phyloP scores from a whole-genome alignment of 2,797 vertebrate species.

The Bryconaethiops microstoma region DNA sequence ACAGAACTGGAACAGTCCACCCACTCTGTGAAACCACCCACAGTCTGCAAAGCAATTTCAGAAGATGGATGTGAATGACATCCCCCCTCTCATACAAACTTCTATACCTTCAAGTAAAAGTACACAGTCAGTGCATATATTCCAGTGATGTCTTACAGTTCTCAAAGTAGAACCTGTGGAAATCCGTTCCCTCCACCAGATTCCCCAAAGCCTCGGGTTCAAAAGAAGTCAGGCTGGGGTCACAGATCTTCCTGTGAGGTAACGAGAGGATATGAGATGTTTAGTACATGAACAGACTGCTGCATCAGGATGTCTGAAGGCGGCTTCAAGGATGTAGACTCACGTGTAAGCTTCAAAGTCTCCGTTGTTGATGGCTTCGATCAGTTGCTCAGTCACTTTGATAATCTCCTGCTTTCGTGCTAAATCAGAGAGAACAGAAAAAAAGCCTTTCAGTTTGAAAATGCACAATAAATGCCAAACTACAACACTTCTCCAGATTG shows the following conservation, averaged over 20 bases:
- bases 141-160: slow-evolving; percentile 78
- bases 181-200: slow-evolving; percentile 96
- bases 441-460: not conserved
- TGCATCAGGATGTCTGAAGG: not conserved
- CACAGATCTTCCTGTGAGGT: slow-evolving; percentile 90
- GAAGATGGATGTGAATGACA: too few relatives aligned
- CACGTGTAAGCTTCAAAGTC: slow-evolving; percentile 98
- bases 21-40: too few relatives aligned
- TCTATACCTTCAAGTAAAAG: too few relatives aligned
- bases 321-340: slow-evolving; percentile 62
- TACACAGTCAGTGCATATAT: not conserved
- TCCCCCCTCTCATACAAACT: too few relatives aligned
- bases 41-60: too few relatives aligned
- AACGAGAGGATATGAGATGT: not conserved
- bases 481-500: not conserved
- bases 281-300: not conserved
- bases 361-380: slow-evolving; percentile 96
- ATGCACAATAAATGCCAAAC: not conserved
- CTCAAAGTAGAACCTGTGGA: slow-evolving; percentile 98
- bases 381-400: slow-evolving; percentile 96
- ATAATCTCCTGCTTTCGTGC: slow-evolving; percentile 98
- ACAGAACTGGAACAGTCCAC: too few relatives aligned
- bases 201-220: slow-evolving; percentile 97
- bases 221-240: slow-evolving; percentile 94
- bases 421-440: slow-evolving; percentile 59